phyloP scores from a whole-genome alignment of 2,113 vertebrate species.

The Odocoileus virginianus region DNA sequence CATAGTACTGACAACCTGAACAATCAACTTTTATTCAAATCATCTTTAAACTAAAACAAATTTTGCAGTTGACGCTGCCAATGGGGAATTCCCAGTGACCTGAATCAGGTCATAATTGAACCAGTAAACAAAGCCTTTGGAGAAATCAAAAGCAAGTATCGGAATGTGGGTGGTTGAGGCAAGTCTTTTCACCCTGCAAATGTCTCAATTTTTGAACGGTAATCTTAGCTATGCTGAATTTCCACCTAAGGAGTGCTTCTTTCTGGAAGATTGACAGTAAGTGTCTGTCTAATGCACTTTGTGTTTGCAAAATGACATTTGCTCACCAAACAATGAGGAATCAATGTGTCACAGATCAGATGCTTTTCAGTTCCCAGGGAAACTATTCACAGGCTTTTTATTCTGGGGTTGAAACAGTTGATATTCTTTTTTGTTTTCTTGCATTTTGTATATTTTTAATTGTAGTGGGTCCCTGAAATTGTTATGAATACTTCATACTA shows the following conservation, averaged over 20 bases:
- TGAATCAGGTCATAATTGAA: slow-evolving; percentile 37
- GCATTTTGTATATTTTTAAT: not conserved
- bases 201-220: not conserved
- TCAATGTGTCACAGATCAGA: not conserved
- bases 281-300: not conserved
- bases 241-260: not conserved
- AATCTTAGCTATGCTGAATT: not conserved
- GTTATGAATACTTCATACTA: not conserved
- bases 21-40: slow-evolving; percentile 69
- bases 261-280: not conserved
- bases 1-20: slow-evolving; percentile 49
- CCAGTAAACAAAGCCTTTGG: slow-evolving; percentile 52
- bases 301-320: not conserved
- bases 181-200: not conserved
- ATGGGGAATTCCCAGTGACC: slow-evolving; percentile 44
- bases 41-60: slow-evolving; percentile 64
- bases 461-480: not conserved
- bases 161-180: not conserved
- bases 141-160: not conserved
- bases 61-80: slow-evolving; percentile 29
- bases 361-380: not conserved
- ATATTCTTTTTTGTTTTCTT: not conserved
- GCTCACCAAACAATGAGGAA: not conserved
- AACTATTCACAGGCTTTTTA: not conserved
- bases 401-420: not conserved